Percentiles rank a stretch among this genome's conserved stretches.
Evolutionary conservation across 2,888 invertebrate genomes (phyloP).

Genomic region (Furcula furcula): DNA sequence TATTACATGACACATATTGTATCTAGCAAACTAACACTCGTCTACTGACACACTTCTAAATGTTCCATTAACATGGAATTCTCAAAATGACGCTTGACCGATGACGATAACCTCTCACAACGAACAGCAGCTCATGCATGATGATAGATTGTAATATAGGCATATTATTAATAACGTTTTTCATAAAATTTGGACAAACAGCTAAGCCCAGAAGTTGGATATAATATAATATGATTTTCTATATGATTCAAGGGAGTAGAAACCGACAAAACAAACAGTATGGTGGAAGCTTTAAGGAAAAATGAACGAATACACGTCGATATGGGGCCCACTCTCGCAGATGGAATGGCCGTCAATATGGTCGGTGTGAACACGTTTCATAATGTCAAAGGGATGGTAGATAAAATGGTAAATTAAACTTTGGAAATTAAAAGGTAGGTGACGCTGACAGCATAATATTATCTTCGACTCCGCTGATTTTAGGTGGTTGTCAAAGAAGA

Average conservation of each 20-base stretch:
- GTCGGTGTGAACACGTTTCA: conserved; percentile 69
- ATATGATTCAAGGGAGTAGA: conserved; percentile 49
- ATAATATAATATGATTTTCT: too few relatives aligned
- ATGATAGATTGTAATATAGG: too few relatives aligned
- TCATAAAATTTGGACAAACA: too few relatives aligned
- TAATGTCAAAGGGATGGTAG: conserved; percentile 58
- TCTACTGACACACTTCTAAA: too few relatives aligned
- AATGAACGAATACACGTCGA: conserved; percentile 87
- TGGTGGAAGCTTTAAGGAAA: conserved; percentile 77
- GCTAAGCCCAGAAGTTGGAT: too few relatives aligned
- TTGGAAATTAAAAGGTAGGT: not conserved
- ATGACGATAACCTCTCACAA: too few relatives aligned
- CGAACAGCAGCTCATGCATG: too few relatives aligned
- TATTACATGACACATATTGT: too few relatives aligned
- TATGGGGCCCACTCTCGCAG: conserved; percentile 88
- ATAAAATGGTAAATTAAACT: conserved; percentile 62
- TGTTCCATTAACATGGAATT: too few relatives aligned
- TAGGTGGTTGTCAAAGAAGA: conserved; percentile 91
- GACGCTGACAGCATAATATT: not conserved
- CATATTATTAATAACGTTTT: too few relatives aligned
- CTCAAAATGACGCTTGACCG: too few relatives aligned
- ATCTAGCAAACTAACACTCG: too few relatives aligned
- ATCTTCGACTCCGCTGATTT: conserved; percentile 6
- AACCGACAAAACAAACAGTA: conserved; percentile 64
- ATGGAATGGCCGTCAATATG: conserved; percentile 83